Conservation (phyloP, 2,797 vertebrate genomes). For the Hyperoplus immaculatus region DNA sequence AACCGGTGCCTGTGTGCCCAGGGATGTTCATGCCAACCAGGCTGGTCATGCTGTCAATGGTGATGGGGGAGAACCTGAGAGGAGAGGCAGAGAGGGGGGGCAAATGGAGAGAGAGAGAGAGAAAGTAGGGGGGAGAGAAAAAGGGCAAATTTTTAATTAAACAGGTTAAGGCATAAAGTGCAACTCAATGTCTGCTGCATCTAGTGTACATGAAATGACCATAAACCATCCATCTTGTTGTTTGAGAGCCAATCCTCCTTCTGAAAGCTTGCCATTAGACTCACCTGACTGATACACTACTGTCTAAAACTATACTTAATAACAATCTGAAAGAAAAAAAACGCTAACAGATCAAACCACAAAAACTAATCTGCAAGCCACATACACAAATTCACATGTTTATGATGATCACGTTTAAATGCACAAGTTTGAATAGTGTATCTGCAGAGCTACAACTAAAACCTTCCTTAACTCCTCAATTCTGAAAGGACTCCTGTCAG, state of each 20-base stretch:
- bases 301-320: slow-evolving; percentile 6
- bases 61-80: slow-evolving; percentile 98
- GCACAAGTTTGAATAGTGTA: slow-evolving; percentile 23
- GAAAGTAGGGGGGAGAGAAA: slow-evolving; percentile 19
- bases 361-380: slow-evolving; percentile 35
- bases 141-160: slow-evolving; percentile 42
- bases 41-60: slow-evolving; percentile 99
- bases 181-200: slow-evolving; percentile 28
- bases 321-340: not conserved
- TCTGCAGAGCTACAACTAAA: slow-evolving; percentile 45
- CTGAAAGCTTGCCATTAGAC: slow-evolving; percentile 9
- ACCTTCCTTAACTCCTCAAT: slow-evolving; percentile 51
- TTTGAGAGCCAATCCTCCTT: slow-evolving; percentile 4
- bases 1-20: slow-evolving; percentile 98
- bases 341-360: slow-evolving; percentile 24
- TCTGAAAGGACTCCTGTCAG: slow-evolving; percentile 71
- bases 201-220: slow-evolving; percentile 48
- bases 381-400: slow-evolving; percentile 8
- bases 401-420: slow-evolving; percentile 27
- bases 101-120: slow-evolving; percentile 32
- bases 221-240: slow-evolving; percentile 22
- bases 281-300: not conserved
- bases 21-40: slow-evolving; percentile 99
- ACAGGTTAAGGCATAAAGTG: not conserved
- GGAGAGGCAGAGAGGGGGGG: slow-evolving; percentile 32